Base-by-base conservation (phyloP, 2,888 invertebrate species). In the Parthenolecanium corni region DNA sequence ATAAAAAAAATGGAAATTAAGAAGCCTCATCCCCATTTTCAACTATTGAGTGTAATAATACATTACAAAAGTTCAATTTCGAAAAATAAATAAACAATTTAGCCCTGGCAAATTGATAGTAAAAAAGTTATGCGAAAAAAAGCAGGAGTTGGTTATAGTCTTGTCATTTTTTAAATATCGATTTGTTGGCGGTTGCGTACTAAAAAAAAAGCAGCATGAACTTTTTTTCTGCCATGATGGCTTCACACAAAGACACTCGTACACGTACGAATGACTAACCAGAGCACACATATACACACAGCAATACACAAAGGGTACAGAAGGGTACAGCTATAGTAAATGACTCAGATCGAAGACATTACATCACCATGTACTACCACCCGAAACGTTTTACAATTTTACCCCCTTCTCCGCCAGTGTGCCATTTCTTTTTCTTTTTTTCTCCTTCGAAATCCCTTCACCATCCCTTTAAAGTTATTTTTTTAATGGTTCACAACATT, bases 401-500 rank as follows among this genome's bases (percentile, higher is more conserved):
- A 51, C 47, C 58, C 58, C 58, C 58, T 58, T 49, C 49, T 58
- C 58, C 18, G 36, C 31, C 31, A 31, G 31, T 31, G 31, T 31
- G 4, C 9, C 9, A 31, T 31, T 31, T 31, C 31, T 31, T 31
- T 31, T 31, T 31, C 31, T 4, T 49, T 58, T 58, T 51, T 58
- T 23, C 49, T 23, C 52, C 20, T 52, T 36, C 52, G n/a, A 31
- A 31, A 24, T 57, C 47, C 20, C 47, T 47, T 47, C n/a, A 9
- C 24, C 31, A 6, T 36, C 36, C 21, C 49, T 31, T 21, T 38
- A 49, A 20, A 25, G 31, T 49, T 38, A 58, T 58, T 58, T 58
- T 58, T 58, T 47, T n/a, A n/a, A 58, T 58, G 58, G 58, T 58
- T 58, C 58, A 58, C 58, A 58, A 58, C 58, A 58, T 58, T 58